A percentile compares a stretch with the other conserved stretches of the same genome.
These are phyloP conservation scores for Branchellion lobata DNA, from an alignment of 2,888 invertebrate genomes.

Conservation along the genomic window DNA sequence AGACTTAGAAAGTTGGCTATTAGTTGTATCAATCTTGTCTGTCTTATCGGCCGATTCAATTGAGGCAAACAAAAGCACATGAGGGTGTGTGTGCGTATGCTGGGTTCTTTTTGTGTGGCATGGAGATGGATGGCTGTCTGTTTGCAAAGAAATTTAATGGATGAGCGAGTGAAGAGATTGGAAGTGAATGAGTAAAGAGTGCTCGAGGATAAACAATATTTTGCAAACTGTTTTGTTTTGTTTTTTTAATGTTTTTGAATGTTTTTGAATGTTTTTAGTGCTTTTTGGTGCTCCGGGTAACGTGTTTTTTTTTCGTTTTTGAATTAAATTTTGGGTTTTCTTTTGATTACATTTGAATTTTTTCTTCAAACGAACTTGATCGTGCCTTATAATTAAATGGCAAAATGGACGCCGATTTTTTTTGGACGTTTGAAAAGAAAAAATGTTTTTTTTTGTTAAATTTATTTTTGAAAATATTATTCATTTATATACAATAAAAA, in stretches of 20 bases:
- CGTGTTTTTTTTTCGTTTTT: not conserved
- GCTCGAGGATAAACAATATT: not conserved
- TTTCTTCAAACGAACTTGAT: not conserved
- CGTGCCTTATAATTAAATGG: no score
- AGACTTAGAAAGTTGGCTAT: conserved; percentile 1
- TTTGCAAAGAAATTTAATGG: no score
- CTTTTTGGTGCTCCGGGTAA: not conserved
- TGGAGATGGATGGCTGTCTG: no score
- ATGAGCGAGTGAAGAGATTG: not conserved
- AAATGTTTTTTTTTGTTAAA: not conserved
- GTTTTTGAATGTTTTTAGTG: not conserved
- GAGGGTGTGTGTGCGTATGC: not conserved
- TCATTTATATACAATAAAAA: no score
- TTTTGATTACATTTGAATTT: not conserved
- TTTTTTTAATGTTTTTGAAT: not conserved
- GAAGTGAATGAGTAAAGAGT: not conserved
- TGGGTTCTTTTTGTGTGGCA: not conserved
- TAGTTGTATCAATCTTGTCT: conserved; percentile 21
- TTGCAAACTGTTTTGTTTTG: not conserved
- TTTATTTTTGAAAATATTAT: not conserved
- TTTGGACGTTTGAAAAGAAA: no score
- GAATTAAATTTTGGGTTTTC: not conserved
- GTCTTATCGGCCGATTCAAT: conserved; percentile 12
- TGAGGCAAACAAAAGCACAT: conserved; percentile 1
- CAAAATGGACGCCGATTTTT: no score